Evolutionary conservation across 92 coral and sea anemone genomes (phyloP), one percentile per base, ranked within the genome.

Genomic region (Epizoanthus scotinus): DNA sequence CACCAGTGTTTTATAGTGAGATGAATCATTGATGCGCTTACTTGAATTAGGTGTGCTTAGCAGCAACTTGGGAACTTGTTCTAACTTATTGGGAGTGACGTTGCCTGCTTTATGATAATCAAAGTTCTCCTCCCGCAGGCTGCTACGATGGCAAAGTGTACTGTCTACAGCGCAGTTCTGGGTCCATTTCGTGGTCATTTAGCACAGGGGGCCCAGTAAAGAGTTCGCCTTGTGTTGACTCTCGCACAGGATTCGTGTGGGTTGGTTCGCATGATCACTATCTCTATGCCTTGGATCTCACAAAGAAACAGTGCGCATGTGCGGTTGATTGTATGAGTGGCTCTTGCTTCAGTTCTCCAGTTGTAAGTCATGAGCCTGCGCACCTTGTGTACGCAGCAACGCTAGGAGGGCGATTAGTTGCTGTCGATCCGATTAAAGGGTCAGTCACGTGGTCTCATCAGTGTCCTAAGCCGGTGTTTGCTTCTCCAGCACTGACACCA

Each of bases 101-200:
- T 15, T 17, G 20, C 59, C 22, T 24, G 25, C 27, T 73, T 21
- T 73, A 5, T 22, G n/a, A n/a, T n/a, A 26, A 52, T 8, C 44
- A 38, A 34, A 0, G 8, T 22, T 58, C 63, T 22, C 14, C 31
- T 29, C 56, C 14, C 54, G 5, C 70, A 95, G 99, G 99, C 15
- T 93, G 99, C 66, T 95, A 95, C 78, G 99, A 95, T 71, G 98
- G 99, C 77, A 93, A 95, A 71, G 86, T 95, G 63, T 95, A 95
- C 79, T 90, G 91, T 38, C 77, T 95, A 27, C 71, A 86, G 58
- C 93, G 94, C 67, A 55, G 44, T 61, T 79, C 67, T 12, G 98
- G 98, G 0, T 77, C 65, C 66, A 85, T 79, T 22, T 50, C 42
- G 17, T 95, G 99, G 98, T 84, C 92, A 34, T 89, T 85, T 71